Base-by-base conservation (phyloP, 2,888 invertebrate genomes). In the Acanthococcus lagerstroemiae region DNA sequence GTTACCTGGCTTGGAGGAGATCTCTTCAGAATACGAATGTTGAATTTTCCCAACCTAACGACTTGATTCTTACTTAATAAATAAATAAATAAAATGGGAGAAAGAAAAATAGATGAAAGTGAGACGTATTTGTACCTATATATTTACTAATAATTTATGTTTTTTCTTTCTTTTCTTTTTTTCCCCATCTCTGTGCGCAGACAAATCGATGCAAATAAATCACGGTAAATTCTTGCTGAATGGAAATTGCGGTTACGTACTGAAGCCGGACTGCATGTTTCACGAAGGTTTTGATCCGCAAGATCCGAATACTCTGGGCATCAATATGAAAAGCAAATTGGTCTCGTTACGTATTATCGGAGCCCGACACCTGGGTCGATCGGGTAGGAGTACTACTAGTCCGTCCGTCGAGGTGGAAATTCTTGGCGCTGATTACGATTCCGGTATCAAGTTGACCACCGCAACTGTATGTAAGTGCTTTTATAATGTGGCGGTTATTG, bases 191-290 rank as follows among this genome's bases (percentile, higher is more conserved):
- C 15, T 45, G 15, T 15, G 22, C 69, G 82, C 85, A 68, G 97
- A 97, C 75, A 90, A 90, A 74, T 82, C 92, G 12, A 97, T 99
- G 95, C 96, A 99, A 77, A 75, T 96, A 9, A 97, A 99, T 77
- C 87, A 89, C 74, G 94, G 91, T 0, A 89, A 89, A 75, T 99
- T 99, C 75, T 80, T 87, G 26, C 87, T 90, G 74, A 99, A 99
- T 74, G 95, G 94, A 0, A 82, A 84, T 30, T 95, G 94, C 75
- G 99, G 99, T 0, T 99, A 89, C 75, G 80, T 99, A 1, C 77
- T 97, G 65, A 90, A 91, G 74, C 96, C 97, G 0, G 85, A 88
- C 2, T 90, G 89, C 71, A 91, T 96, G 91, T 83, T 86, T 65
- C 79, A 82, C 2, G 87, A 90, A 4, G 82, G 81, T 56, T 90